Percentiles rank a stretch among this genome's conserved stretches.
phyloP scores from a whole-genome alignment of 2,888 invertebrate genomes.

The Andrena bicolor region DNA sequence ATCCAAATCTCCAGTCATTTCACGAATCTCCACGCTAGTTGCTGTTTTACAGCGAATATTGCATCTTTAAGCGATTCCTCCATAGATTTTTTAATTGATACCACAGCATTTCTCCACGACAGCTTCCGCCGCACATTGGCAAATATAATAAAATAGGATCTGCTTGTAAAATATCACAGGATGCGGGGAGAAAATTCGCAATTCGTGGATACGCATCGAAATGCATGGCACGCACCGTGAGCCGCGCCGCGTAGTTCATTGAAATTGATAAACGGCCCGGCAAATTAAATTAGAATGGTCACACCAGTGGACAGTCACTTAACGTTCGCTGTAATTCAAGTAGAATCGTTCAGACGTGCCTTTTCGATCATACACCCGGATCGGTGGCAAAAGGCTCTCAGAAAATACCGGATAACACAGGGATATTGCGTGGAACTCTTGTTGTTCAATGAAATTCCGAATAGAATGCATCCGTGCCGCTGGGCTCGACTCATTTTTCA shows the following conservation, averaged over 20 bases:
- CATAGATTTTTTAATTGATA: too few species aligned
- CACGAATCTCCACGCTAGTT: too few species aligned
- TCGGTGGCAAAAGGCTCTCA: not conserved
- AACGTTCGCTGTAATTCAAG: conserved; percentile 24
- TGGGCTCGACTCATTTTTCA: conserved; percentile 20
- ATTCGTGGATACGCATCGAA: conserved; percentile 32
- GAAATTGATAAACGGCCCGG: conserved; percentile 51
- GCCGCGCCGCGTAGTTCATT: conserved; percentile 18
- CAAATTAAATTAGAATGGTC: conserved; percentile 49
- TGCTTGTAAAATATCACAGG: not conserved
- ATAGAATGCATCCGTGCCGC: not conserved
- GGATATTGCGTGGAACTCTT: not conserved
- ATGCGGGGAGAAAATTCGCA: conserved; percentile 6
- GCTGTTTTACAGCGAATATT: too few species aligned
- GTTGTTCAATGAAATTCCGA: not conserved
- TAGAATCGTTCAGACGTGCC: conserved; percentile 28
- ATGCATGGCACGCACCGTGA: conserved; percentile 34
- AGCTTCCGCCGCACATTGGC: not conserved
- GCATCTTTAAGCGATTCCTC: too few species aligned
- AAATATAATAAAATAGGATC: not conserved
- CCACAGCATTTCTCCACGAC: too few species aligned
- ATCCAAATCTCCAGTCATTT: too few species aligned
- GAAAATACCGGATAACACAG: too few species aligned
- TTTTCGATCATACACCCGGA: not conserved
- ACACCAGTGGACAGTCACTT: conserved; percentile 13